A percentile compares a stretch with the other conserved stretches of the same genome.
Conservation (phyloP, 2,113 vertebrate genomes). For the Pardalotus punctatus region DNA sequence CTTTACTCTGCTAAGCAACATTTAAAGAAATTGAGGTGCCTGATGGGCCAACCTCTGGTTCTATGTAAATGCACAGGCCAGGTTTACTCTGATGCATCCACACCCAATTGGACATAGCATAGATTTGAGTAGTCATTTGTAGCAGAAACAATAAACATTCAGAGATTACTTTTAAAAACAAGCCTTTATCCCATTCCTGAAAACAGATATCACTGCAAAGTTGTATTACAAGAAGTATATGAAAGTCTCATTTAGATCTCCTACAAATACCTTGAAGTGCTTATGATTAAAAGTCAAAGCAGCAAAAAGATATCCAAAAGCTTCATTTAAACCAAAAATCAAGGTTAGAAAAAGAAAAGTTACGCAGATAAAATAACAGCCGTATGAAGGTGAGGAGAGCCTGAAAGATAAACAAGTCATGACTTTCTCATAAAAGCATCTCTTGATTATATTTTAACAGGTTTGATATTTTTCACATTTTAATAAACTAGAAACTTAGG, state of each 20-base stretch:
- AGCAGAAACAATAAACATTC: neutral
- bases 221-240: neutral
- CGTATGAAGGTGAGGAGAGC: neutral
- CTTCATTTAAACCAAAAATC: neutral
- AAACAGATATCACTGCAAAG: neutral
- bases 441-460: neutral
- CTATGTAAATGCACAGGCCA: neutral
- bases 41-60: neutral
- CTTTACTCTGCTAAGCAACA: neutral
- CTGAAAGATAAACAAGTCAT: neutral
- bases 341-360: neutral
- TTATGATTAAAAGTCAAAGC: neutral
- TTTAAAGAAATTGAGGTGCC: neutral
- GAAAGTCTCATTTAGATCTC: neutral
- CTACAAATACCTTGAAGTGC: neutral
- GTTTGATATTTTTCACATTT: neutral
- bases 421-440: neutral
- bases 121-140: neutral
- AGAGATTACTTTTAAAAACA: neutral
- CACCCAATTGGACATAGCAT: neutral
- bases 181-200: neutral
- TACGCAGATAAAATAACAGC: neutral
- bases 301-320: neutral
- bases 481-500: neutral
- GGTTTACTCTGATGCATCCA: neutral